Conservation (phyloP, 2,888 invertebrate species). For the Stenotaenia linearis region DNA sequence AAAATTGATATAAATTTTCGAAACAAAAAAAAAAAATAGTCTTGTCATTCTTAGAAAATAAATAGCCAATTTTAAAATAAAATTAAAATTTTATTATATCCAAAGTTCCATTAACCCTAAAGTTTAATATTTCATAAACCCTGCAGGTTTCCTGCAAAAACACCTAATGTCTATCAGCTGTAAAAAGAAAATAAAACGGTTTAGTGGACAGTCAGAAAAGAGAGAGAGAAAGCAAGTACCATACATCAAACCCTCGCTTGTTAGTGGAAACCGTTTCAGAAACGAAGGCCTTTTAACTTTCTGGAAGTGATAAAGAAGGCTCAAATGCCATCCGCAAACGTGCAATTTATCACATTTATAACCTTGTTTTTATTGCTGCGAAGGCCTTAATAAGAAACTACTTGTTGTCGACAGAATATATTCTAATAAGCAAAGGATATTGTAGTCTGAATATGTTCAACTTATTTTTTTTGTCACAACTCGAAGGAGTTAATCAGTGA, state of each 20-base stretch:
- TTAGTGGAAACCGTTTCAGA: not conserved
- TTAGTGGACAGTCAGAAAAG: not conserved
- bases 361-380: not conserved
- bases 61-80: too few species aligned
- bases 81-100: too few species aligned
- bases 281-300: not conserved
- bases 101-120: too few species aligned
- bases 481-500: too few species aligned
- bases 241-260: not conserved
- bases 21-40: not conserved
- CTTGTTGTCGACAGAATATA: too few species aligned
- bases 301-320: not conserved
- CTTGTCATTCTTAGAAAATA: too few species aligned
- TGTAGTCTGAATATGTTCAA: too few species aligned
- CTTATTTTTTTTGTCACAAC: too few species aligned
- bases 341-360: not conserved
- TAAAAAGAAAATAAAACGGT: not conserved
- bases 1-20: not conserved
- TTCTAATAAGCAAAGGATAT: too few species aligned
- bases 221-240: not conserved
- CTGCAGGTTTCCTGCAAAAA: not conserved
- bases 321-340: not conserved
- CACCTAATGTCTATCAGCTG: not conserved
- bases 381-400: too few species aligned
- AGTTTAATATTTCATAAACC: not conserved